Percentiles rank a stretch among this genome's conserved stretches.
These are phyloP conservation scores for Coracopsis vasa DNA, from an alignment of 2,113 vertebrate genomes.

Conservation along the genomic window DNA sequence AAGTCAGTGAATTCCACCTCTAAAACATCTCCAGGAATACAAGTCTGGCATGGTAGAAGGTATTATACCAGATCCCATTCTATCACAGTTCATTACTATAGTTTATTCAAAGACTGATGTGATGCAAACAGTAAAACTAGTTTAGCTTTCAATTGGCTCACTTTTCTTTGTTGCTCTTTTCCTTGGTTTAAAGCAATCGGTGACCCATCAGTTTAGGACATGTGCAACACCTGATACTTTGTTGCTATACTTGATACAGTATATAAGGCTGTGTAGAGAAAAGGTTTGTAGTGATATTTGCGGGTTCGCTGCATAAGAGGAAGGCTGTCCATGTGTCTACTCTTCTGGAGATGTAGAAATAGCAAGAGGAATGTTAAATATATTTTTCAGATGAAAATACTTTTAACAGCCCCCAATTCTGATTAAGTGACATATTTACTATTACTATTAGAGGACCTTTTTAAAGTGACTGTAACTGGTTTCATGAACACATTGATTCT, in stretches of 20 bases:
- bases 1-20: conserved; percentile 40
- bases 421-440: conserved; percentile 23
- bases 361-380: background rate
- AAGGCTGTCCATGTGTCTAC: background rate
- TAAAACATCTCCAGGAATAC: conserved; percentile 28
- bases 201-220: accelerated
- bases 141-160: background rate
- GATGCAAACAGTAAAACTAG: background rate
- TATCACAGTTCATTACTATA: background rate
- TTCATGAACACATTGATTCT: conserved; percentile 43
- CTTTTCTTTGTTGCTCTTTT: background rate
- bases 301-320: background rate
- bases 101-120: background rate
- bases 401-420: background rate
- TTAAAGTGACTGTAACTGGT: background rate
- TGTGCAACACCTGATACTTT: background rate
- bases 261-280: background rate
- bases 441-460: conserved; percentile 4
- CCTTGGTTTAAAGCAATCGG: background rate
- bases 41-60: background rate
- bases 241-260: background rate
- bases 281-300: accelerated
- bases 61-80: background rate
- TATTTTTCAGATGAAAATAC: background rate
- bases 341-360: background rate